Conservation (phyloP, 2,888 invertebrate species). For the Andrena trimmerana region DNA sequence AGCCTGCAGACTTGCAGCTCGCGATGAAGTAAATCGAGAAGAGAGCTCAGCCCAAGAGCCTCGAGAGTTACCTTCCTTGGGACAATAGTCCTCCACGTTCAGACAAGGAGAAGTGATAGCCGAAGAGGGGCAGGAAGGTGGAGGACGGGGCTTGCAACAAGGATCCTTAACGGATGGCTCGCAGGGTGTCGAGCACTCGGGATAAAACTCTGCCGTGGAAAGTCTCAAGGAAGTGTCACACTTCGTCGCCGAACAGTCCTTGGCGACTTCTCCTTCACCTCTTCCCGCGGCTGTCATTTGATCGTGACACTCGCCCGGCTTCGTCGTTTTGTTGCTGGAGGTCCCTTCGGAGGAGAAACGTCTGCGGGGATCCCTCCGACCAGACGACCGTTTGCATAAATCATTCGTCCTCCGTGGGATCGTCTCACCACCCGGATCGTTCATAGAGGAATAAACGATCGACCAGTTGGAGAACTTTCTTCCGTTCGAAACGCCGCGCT, state of each 20-base stretch:
- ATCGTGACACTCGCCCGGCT: background rate
- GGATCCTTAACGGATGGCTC: background rate
- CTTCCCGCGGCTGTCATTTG: too few species aligned
- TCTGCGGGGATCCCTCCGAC: background rate
- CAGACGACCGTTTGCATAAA: background rate
- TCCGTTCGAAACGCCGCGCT: constrained; percentile 8
- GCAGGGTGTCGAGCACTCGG: background rate
- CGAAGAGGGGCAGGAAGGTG: background rate
- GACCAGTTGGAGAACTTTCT: constrained; percentile 28
- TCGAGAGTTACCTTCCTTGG: constrained; percentile 11
- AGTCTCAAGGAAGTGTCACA: background rate
- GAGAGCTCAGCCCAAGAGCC: background rate
- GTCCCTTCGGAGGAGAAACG: constrained; percentile 1
- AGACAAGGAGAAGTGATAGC: constrained; percentile 2
- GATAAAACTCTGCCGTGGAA: background rate
- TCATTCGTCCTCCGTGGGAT: background rate
- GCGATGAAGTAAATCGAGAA: background rate
- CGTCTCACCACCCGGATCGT: background rate
- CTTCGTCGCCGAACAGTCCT: background rate
- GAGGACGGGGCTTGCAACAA: background rate
- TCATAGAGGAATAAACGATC: constrained; percentile 2
- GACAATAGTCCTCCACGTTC: constrained; percentile 18
- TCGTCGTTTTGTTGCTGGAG: background rate
- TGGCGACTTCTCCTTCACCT: background rate
- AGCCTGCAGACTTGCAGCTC: too few species aligned